Conservation (phyloP, 1,140 invertebrate species). For the Heliconius hewitsoni region DNA sequence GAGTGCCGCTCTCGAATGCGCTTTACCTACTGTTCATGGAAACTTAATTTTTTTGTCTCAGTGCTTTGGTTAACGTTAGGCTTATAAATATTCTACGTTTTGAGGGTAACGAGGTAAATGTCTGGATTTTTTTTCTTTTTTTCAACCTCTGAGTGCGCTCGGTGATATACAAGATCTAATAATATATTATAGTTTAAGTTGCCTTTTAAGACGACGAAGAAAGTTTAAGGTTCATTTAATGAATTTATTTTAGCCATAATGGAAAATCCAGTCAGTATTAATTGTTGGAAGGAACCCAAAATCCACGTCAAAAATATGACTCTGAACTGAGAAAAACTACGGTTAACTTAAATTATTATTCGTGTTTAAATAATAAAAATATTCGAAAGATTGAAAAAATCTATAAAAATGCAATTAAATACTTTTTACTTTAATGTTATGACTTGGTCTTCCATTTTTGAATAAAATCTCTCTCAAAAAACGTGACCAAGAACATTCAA, state of each 20-base stretch:
- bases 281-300: too few species aligned
- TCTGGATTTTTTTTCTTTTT: neutral
- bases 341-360: too few species aligned
- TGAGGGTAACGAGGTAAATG: slow-evolving; percentile 5
- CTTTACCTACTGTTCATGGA: slow-evolving; percentile 40
- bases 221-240: too few species aligned
- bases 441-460: too few species aligned
- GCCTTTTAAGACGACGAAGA: neutral
- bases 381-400: too few species aligned
- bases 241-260: too few species aligned
- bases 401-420: too few species aligned
- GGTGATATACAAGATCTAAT: neutral
- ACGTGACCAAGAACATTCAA: neutral
- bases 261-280: too few species aligned
- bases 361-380: too few species aligned
- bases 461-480: neutral
- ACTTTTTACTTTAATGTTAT: too few species aligned
- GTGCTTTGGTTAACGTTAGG: slow-evolving; percentile 5
- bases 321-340: too few species aligned
- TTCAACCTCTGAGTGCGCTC: neutral
- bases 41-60: slow-evolving; percentile 27
- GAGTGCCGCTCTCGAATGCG: slow-evolving; percentile 36
- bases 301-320: too few species aligned
- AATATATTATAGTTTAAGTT: neutral
- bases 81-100: slow-evolving; percentile 6